phyloP scores from a whole-genome alignment of 2,113 vertebrate species.

The Octodon degus region DNA sequence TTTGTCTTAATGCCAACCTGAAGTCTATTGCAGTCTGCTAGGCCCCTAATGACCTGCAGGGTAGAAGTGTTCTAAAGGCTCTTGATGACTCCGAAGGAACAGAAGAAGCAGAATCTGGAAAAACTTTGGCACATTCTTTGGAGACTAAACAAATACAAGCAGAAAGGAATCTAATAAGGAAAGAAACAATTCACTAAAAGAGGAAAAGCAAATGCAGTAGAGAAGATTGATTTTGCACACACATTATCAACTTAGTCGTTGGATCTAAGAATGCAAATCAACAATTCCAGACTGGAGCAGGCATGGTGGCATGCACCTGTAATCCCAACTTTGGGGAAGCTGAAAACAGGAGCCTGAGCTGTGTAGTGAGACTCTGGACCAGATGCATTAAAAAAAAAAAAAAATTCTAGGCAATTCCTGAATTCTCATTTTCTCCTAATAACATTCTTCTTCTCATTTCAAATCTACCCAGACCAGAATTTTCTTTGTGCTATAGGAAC shows the following conservation, averaged over 20 bases:
- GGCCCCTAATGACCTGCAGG: constrained; percentile 37
- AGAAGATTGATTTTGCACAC: constrained; percentile 7
- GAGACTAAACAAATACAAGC: constrained; percentile 27
- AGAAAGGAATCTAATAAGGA: constrained; percentile 18
- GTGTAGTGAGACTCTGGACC: too few species aligned
- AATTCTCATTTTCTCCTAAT: constrained; percentile 41
- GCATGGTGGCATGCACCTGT: too few species aligned
- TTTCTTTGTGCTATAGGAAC: neutral
- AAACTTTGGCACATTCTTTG: constrained; percentile 5
- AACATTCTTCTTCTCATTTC: neutral
- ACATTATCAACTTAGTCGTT: neutral
- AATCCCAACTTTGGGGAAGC: too few species aligned
- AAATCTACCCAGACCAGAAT: constrained; percentile 1
- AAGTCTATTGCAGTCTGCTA: constrained; percentile 15
- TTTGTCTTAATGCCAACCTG: constrained; percentile 48
- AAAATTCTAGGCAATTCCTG: neutral
- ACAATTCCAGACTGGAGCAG: neutral
- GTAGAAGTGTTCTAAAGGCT: constrained; percentile 29
- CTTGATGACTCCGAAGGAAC: constrained; percentile 14
- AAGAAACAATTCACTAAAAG: constrained; percentile 39
- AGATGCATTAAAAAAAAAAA: too few species aligned
- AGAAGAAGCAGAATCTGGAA: constrained; percentile 51
- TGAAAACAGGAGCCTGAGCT: too few species aligned
- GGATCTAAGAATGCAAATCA: neutral
- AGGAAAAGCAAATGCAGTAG: neutral